phyloP scores from a whole-genome alignment of 2,888 invertebrate species.

The Monoplex corrugatus region DNA sequence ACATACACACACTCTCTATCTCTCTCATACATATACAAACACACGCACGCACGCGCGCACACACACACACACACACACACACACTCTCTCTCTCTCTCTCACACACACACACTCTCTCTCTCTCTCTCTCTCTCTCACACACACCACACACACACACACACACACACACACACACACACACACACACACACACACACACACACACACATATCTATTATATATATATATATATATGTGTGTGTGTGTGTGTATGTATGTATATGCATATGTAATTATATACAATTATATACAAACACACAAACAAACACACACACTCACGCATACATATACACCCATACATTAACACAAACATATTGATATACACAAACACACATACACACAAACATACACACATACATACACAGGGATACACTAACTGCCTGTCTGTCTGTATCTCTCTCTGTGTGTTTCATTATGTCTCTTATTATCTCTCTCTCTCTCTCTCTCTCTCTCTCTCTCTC shows the following conservation, averaged over 20 bases:
- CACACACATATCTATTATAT: background rate
- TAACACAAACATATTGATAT: too few relatives aligned
- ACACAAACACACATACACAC: too few relatives aligned
- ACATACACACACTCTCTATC: background rate
- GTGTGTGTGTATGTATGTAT: background rate
- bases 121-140: background rate
- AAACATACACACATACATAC: too few relatives aligned
- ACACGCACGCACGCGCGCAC: constrained; percentile 13
- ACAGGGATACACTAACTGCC: too few relatives aligned
- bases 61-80: background rate
- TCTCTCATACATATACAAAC: background rate
- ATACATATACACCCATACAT: too few relatives aligned
- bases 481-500: too few relatives aligned
- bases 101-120: background rate
- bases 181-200: background rate
- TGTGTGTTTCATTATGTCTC: too few relatives aligned
- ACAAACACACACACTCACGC: too few relatives aligned
- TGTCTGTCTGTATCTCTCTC: too few relatives aligned
- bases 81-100: background rate
- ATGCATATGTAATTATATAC: background rate
- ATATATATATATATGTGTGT: background rate
- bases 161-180: constrained; percentile 13
- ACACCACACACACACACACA: background rate
- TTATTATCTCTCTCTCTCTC: too few relatives aligned
- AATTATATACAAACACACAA: too few relatives aligned